These are phyloP conservation scores for Ferrisia virgata DNA, from an alignment of 2,888 invertebrate genomes.

Conservation along the genomic window DNA sequence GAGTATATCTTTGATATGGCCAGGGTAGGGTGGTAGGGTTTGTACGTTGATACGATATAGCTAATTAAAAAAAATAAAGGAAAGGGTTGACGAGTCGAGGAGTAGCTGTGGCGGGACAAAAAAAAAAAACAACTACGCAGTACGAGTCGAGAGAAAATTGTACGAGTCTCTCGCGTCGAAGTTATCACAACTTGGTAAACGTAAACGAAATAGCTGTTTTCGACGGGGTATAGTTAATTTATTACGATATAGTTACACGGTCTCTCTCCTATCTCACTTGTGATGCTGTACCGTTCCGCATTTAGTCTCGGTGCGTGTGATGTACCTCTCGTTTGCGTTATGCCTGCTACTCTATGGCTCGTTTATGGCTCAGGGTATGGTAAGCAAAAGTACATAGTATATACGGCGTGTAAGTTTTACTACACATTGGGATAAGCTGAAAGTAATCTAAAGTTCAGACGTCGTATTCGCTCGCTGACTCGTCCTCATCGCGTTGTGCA, in stretches of 20 bases:
- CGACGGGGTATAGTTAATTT: constrained; percentile 30
- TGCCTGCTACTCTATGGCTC: neutral
- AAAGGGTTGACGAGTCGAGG: neutral
- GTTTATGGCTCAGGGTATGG: neutral
- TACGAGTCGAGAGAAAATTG: no score
- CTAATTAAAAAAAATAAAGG: neutral
- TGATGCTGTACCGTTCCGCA: no score
- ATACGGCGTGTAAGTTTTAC: constrained; percentile 3
- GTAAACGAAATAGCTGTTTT: neutral
- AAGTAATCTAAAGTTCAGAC: constrained; percentile 32
- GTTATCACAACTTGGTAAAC: neutral
- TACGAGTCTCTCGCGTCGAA: neutral
- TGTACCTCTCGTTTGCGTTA: neutral
- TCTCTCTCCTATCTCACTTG: no score
- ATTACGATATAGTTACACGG: constrained; percentile 8
- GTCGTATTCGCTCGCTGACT: constrained; percentile 22
- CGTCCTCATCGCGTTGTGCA: neutral
- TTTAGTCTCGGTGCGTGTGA: no score
- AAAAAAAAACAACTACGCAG: neutral
- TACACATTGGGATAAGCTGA: constrained; percentile 27
- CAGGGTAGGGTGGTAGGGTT: no score
- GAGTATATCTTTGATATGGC: no score
- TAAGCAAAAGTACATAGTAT: no score
- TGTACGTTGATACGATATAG: no score
- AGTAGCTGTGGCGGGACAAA: no score